Evolutionary conservation across 2,113 vertebrate genomes (phyloP).

Genomic region (Diphyllodes magnificus): DNA sequence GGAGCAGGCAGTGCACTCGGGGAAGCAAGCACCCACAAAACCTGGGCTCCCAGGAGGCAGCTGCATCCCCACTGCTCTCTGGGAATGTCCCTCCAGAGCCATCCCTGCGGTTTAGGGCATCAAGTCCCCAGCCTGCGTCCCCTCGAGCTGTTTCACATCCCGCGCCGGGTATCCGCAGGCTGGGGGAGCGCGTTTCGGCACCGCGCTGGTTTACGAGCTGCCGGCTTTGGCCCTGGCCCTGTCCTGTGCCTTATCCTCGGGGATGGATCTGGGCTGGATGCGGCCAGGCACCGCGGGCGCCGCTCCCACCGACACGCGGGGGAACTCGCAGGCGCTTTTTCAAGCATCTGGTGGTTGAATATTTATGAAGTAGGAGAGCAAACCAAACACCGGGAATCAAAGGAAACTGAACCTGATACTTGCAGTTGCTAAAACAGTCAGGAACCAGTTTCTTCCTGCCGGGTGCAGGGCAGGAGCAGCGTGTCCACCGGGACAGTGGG

Average conservation of each 20-base stretch:
- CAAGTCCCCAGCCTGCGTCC: rapidly evolving
- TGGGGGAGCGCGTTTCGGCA: rapidly evolving
- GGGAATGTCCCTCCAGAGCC: not conserved
- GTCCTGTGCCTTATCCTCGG: rapidly evolving
- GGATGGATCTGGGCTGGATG: not conserved
- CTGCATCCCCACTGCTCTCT: rapidly evolving
- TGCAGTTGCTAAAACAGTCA: not conserved
- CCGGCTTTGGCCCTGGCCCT: not conserved
- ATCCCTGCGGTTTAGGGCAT: not conserved
- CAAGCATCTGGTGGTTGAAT: not conserved
- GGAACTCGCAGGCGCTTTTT: not conserved
- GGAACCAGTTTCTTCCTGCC: not conserved
- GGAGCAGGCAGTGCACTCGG: rapidly evolving
- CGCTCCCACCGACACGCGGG: not conserved
- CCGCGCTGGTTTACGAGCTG: not conserved
- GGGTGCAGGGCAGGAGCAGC: not conserved
- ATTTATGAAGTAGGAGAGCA: conserved; percentile 16
- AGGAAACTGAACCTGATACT: not conserved
- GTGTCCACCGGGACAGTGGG: rapidly evolving
- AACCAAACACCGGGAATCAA: not conserved
- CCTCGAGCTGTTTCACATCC: rapidly evolving
- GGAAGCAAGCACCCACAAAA: rapidly evolving
- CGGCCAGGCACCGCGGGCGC: not conserved
- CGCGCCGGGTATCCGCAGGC: rapidly evolving
- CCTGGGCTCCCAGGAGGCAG: no score